These are phyloP conservation scores for Andinoacara biseriatus DNA, from an alignment of 2,113 vertebrate species.

Conservation along the genomic window DNA sequence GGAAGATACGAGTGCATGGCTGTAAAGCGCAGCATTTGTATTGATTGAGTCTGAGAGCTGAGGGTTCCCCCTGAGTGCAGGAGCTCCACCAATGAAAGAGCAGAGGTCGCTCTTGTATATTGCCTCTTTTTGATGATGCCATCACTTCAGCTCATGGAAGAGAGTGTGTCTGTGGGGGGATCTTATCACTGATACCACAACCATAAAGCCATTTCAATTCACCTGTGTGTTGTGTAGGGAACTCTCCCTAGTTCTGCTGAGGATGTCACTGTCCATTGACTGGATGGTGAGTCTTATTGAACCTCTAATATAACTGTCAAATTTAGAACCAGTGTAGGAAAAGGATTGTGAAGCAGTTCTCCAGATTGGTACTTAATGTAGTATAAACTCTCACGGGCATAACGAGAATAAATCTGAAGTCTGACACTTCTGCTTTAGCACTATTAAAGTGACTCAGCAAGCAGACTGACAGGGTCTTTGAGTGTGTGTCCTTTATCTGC, in stretches of 20 bases:
- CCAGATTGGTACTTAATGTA: neutral
- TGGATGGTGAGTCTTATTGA: constrained; percentile 19
- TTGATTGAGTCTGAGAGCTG: constrained; percentile 64
- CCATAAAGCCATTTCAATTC: constrained; percentile 62
- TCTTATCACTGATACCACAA: constrained; percentile 58
- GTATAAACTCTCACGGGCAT: neutral
- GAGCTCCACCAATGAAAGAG: constrained; percentile 53
- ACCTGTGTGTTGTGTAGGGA: constrained; percentile 50
- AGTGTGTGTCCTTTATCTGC: constrained; percentile 11
- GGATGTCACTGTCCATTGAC: constrained; percentile 32
- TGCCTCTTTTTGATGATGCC: constrained; percentile 67
- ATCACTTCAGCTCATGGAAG: constrained; percentile 54
- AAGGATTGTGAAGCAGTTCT: neutral
- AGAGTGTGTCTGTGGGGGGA: constrained; percentile 37
- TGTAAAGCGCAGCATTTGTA: constrained; percentile 54
- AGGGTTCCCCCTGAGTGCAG: constrained; percentile 46
- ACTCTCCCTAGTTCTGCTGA: constrained; percentile 40
- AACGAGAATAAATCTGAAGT: constrained; percentile 7
- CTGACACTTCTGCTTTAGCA: constrained; percentile 16
- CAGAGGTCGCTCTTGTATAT: constrained; percentile 60
- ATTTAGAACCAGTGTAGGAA: neutral
- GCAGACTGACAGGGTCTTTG: constrained; percentile 31
- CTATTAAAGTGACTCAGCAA: constrained; percentile 41
- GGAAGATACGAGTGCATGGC: constrained; percentile 21
- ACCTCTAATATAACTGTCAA: constrained; percentile 6